Evolutionary conservation across 2,888 invertebrate genomes (phyloP), one percentile per base, ranked within the genome.

Genomic region (Drosophila phalerata): DNA sequence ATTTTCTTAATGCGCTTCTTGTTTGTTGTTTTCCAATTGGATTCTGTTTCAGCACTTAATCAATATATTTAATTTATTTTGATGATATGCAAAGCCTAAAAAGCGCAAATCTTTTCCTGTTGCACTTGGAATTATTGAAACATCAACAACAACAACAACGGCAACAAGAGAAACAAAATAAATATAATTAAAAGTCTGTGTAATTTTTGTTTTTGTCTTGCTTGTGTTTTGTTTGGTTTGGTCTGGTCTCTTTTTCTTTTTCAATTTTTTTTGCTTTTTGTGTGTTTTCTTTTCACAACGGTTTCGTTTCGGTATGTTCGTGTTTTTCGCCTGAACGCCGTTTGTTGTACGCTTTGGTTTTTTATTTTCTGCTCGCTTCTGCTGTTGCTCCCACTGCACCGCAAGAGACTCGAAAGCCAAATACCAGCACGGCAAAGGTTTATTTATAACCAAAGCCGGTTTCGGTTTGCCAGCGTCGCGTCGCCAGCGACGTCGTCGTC

Each of bases 371-470:
- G 37, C 22, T 56, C 19, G 58, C 51, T 62, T 53, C 78, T 67
- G 61, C 47, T 70, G 69, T 65, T 79, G 66, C 60, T 81, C 60
- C 68, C 64, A 70, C 73, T 76, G 82, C 85, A 78, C 90, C 78
- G 84, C 77, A 85, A 81, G 90, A 90, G 87, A 87, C 79, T 83
- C 86, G 78, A 88, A 88, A 89, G 88, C 82, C 87, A 89, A 91
- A 90, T 91, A 91, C 88, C 86, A 89, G 76, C 70, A 75, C 68
- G 73, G 78, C 81, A 82, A 83, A 85, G 74, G 84, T 90, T 90
- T 91, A 91, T 90, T 91, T 90, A 90, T 79, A 79, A 75, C 79
- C 79, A 73, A 91, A 91, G 91, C 91, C 91, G 91, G 91, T 91
- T 91, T 89, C 83, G 76, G 86, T 69, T 85, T 81, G 77, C 38